phyloP scores from a whole-genome alignment of 2,797 vertebrate genomes.

The Yasuhikotakia modesta region DNA sequence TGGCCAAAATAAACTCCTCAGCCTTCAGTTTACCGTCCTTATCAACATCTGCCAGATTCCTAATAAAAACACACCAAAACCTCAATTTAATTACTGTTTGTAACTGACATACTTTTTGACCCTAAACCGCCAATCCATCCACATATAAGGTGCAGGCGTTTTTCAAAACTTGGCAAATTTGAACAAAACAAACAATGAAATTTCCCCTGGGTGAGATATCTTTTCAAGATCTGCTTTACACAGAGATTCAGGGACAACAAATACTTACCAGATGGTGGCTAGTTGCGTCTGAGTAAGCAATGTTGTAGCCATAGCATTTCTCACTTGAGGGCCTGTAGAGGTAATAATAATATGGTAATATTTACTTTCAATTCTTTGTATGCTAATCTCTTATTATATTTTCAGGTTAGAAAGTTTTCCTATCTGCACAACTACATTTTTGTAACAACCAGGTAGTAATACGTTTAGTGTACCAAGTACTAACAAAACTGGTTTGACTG shows the following conservation, averaged over 20 bases:
- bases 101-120: not conserved
- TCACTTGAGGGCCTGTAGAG: conserved; percentile 90
- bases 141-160: too few species aligned
- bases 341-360: conserved; percentile 22
- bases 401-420: not conserved
- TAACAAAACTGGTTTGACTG: conserved; percentile 47
- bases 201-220: not conserved
- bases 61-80: conserved; percentile 59
- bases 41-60: conserved; percentile 93
- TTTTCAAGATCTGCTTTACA: not conserved
- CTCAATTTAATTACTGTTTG: not conserved
- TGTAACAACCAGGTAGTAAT: conserved; percentile 19
- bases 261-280: conserved; percentile 93
- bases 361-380: not conserved
- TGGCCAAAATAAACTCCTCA: conserved; percentile 96
- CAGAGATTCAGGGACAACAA: conserved; percentile 6
- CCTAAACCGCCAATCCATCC: not conserved
- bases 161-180: too few species aligned
- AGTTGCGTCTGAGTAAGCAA: conserved; percentile 95
- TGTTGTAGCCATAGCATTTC: conserved; percentile 90
- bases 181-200: too few species aligned
- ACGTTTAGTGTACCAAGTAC: conserved; percentile 17
- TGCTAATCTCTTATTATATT: not conserved
- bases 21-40: conserved; percentile 92
- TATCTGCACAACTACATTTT: not conserved